Evolutionary conservation across 2,113 vertebrate genomes (phyloP).

Genomic region (Brachyhypopomus occidentalis): DNA sequence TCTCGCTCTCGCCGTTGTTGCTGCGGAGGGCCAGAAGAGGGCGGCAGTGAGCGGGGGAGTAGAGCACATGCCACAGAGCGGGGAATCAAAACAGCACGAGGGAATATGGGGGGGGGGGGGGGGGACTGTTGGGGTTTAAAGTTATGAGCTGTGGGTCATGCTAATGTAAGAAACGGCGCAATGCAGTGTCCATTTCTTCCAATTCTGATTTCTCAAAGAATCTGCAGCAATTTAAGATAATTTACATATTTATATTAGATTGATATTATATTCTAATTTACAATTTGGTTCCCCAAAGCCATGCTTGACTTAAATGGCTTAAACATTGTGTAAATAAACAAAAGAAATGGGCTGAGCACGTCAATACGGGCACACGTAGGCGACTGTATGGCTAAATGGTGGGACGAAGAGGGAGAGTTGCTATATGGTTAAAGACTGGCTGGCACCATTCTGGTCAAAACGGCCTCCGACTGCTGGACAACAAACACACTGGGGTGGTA

Average conservation of each 20-base stretch:
- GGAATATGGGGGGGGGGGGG: background rate
- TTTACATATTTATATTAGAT: background rate
- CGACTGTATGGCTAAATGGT: too few relatives aligned
- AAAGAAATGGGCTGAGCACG: background rate
- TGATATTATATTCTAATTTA: background rate
- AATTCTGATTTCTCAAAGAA: background rate
- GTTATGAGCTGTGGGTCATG: background rate
- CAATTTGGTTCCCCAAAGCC: background rate
- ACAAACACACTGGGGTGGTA: too few relatives aligned
- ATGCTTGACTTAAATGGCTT: background rate
- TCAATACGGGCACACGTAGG: background rate
- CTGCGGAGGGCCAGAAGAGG: conserved; percentile 64
- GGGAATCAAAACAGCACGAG: background rate
- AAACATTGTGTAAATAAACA: conserved; percentile 13
- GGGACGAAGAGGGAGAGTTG: too few relatives aligned
- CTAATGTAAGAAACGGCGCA: background rate
- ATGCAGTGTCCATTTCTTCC: background rate
- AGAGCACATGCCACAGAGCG: background rate
- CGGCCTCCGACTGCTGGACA: too few relatives aligned
- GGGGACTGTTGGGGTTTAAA: too few relatives aligned
- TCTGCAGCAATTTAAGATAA: background rate
- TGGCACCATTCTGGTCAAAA: too few relatives aligned
- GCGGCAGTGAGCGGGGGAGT: background rate
- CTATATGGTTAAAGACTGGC: too few relatives aligned
- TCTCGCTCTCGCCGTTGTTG: conserved; percentile 92